Conservation (phyloP, 2,797 vertebrate genomes). For the Aphelocoma californica region DNA sequence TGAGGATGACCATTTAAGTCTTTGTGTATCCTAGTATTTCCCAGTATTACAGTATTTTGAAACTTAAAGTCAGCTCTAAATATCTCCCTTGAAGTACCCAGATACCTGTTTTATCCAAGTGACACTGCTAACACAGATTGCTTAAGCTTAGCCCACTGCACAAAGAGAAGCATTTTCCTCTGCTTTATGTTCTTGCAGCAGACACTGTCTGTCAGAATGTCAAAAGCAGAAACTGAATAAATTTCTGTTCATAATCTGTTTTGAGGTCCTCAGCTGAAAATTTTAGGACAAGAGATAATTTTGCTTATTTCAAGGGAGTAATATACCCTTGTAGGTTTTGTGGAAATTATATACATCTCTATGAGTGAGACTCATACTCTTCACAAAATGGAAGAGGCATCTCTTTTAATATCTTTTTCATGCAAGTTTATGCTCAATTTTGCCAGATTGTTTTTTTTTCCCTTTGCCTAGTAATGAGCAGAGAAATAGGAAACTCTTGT, state of each 20-base stretch:
- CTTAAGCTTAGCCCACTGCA: neutral
- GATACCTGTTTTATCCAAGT: neutral
- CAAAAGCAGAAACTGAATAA: neutral
- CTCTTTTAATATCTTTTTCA: neutral
- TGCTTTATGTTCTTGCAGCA: neutral
- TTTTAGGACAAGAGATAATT: neutral
- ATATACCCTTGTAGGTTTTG: neutral
- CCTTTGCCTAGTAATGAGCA: neutral
- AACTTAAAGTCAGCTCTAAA: neutral
- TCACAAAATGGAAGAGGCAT: neutral
- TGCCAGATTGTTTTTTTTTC: neutral
- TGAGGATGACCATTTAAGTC: neutral
- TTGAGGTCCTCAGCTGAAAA: neutral
- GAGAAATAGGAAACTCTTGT: neutral
- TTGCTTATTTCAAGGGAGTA: neutral
- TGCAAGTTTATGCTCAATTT: neutral
- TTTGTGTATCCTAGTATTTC: neutral
- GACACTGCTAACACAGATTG: neutral
- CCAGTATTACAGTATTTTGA: neutral
- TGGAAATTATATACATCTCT: neutral
- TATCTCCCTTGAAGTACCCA: neutral
- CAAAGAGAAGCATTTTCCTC: neutral
- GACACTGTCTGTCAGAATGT: neutral
- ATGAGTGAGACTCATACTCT: neutral
- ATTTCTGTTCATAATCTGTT: neutral